Percentiles rank a stretch among this genome's conserved stretches.
phyloP scores from a whole-genome alignment of 1,140 invertebrate species.

The Lerema accius region DNA sequence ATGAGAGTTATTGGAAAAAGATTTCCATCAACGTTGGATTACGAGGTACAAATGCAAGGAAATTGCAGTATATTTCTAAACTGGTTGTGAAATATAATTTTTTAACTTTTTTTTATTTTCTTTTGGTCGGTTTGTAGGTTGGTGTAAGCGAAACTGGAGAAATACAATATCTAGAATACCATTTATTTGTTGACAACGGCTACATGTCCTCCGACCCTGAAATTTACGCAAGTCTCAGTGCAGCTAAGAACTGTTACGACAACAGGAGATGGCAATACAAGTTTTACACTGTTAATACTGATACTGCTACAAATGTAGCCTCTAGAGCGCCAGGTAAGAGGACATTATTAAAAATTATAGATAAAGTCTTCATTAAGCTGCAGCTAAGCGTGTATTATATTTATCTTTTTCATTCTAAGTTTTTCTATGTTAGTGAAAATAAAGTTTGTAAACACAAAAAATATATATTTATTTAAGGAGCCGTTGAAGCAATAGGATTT shows the following conservation, averaged over 20 bases:
- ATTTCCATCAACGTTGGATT: constrained; percentile 79
- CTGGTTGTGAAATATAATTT: not conserved
- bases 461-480: not conserved
- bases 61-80: too few species aligned
- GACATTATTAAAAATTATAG: too few species aligned
- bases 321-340: constrained; percentile 84
- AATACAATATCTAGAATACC: constrained; percentile 85
- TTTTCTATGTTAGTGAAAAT: too few species aligned
- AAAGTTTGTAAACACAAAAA: too few species aligned
- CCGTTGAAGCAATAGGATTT: not conserved
- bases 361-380: too few species aligned
- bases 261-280: constrained; percentile 81
- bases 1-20: constrained; percentile 86
- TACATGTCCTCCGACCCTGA: constrained; percentile 82
- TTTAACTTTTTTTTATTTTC: too few species aligned
- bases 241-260: constrained; percentile 82
- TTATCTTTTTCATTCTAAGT: too few species aligned
- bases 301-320: constrained; percentile 85
- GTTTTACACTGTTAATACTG: constrained; percentile 83
- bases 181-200: constrained; percentile 86
- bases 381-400: too few species aligned
- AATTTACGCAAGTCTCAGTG: constrained; percentile 25
- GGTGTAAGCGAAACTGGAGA: constrained; percentile 85
- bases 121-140: too few species aligned
- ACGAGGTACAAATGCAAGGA: constrained; percentile 81